These are phyloP conservation scores for Steinernema carpocapsae DNA, from an alignment of 2,888 invertebrate species.

Conservation along the genomic window DNA sequence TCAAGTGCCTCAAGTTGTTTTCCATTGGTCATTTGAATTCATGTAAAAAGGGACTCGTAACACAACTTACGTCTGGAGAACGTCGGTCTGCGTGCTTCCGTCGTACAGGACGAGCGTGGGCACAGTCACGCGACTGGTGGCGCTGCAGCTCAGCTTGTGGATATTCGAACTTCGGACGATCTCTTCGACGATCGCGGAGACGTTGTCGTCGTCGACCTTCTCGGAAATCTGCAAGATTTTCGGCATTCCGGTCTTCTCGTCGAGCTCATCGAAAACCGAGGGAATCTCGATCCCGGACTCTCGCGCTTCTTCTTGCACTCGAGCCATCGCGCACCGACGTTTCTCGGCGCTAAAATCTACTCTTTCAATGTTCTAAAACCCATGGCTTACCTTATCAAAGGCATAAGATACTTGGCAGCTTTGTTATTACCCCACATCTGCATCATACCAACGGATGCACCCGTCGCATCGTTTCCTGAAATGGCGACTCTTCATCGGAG, in stretches of 20 bases:
- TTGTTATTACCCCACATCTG: conserved; percentile 65
- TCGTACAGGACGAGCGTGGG: conserved; percentile 53
- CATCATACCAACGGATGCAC: conserved; percentile 69
- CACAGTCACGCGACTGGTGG: conserved; percentile 34
- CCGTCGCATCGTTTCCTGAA: conserved; percentile 55
- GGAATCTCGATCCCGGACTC: conserved; percentile 66
- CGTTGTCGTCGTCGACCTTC: conserved; percentile 44
- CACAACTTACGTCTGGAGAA: conserved; percentile 44
- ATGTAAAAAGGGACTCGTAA: neutral
- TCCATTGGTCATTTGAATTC: neutral
- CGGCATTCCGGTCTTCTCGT: conserved; percentile 64
- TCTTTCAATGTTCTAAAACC: conserved; percentile 19
- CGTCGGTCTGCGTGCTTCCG: conserved; percentile 58
- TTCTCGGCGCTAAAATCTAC: conserved; percentile 60
- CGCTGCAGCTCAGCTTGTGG: conserved; percentile 41
- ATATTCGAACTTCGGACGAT: conserved; percentile 55
- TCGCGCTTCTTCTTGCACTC: conserved; percentile 67
- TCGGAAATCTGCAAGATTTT: conserved; percentile 58
- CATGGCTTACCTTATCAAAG: conserved; percentile 54
- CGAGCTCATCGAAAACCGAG: conserved; percentile 63
- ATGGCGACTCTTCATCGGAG: no score
- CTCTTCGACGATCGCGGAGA: conserved; percentile 51
- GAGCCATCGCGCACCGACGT: conserved; percentile 62
- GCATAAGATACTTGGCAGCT: conserved; percentile 67
- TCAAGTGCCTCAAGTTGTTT: neutral